A percentile compares a stretch with the other conserved stretches of the same genome.
phyloP scores from a whole-genome alignment of 2,113 vertebrate species.

The Cyprinodon brontotheroides region DNA sequence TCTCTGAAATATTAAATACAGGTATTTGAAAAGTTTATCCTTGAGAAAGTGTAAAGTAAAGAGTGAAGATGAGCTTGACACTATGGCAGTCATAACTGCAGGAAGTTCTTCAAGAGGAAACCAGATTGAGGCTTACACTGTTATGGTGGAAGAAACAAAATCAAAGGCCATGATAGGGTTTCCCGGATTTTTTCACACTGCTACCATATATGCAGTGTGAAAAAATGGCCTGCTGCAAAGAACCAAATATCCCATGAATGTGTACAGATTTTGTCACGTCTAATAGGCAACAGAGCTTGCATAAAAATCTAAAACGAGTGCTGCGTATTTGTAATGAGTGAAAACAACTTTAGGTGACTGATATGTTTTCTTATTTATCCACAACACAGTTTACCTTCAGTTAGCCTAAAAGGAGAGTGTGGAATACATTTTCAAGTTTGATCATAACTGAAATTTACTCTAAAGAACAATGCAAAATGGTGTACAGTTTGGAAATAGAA shows the following conservation, averaged over 20 bases:
- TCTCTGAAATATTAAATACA: conserved; percentile 8
- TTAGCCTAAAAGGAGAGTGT: too few relatives aligned
- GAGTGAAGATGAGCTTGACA: conserved; percentile 27
- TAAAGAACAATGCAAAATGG: too few relatives aligned
- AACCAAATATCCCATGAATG: background rate
- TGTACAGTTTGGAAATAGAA: too few relatives aligned
- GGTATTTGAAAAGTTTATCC: background rate
- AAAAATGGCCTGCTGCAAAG: too few relatives aligned
- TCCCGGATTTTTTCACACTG: background rate
- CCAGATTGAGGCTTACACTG: background rate
- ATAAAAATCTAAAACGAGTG: background rate
- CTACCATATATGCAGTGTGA: background rate
- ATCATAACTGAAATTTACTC: too few relatives aligned
- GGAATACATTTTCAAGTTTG: too few relatives aligned
- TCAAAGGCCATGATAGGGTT: background rate
- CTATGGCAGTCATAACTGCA: conserved; percentile 46
- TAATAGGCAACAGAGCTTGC: background rate
- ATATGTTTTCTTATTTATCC: background rate
- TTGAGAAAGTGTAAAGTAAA: conserved; percentile 22
- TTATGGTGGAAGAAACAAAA: background rate
- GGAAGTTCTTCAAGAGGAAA: background rate
- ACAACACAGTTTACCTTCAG: too few relatives aligned
- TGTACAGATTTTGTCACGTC: background rate
- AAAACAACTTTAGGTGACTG: background rate
- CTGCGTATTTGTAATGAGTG: background rate